These are phyloP conservation scores for Pseudachorutes palmiensis DNA, from an alignment of 1,140 invertebrate genomes.

Conservation along the genomic window DNA sequence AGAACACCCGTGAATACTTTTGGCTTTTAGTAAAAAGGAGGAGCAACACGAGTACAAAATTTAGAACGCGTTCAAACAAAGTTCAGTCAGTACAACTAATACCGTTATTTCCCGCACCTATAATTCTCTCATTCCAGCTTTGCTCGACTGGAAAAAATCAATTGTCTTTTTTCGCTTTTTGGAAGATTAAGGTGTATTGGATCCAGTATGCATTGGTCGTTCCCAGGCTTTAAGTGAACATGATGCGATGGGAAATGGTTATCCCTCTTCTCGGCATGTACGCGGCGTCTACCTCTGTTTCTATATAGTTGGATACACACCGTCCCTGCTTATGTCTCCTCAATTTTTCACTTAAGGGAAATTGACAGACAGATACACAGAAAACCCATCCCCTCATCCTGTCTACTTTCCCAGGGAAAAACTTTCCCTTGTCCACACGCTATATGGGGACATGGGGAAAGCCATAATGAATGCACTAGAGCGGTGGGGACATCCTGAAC, in stretches of 20 bases:
- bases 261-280: background rate
- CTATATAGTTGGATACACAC: background rate
- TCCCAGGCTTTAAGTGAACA: background rate
- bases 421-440: background rate
- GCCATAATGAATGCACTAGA: background rate
- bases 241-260: background rate
- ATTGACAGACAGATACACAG: constrained; percentile 4
- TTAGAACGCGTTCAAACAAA: background rate
- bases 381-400: constrained; percentile 7
- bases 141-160: background rate
- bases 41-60: background rate
- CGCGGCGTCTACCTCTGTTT: background rate
- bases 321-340: background rate
- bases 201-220: background rate
- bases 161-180: background rate
- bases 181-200: too few relatives aligned
- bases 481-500: background rate
- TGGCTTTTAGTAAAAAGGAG: too few relatives aligned
- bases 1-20: background rate
- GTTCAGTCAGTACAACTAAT: background rate
- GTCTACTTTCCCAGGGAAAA: background rate
- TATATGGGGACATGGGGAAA: background rate
- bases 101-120: background rate
- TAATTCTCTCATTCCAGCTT: background rate
- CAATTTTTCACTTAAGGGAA: constrained; percentile 18